Evolutionary conservation across 2,888 invertebrate species (phyloP), one percentile per base, ranked within the genome.

Genomic region (Cerastis leucographa): DNA sequence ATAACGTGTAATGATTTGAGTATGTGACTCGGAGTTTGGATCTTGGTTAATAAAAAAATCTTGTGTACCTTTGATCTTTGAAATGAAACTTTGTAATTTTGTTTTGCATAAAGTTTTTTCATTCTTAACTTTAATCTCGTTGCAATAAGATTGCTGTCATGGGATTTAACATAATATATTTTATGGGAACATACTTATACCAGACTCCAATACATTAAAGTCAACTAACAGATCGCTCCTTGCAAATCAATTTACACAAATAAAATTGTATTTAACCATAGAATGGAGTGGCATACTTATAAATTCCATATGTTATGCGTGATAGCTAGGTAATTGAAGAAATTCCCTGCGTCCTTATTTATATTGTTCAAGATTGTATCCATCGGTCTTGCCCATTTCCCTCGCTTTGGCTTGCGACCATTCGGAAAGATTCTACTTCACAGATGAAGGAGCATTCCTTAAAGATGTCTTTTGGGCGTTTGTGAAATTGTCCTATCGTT

Each of bases 401-500:
- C 66, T 83, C 72, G 71, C 87, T 88, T 89, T 82, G 80, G 77
- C 65, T 78, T 84, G 71, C 87, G 80, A 77, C 81, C 88, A 83
- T 14, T 74, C 59, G 85, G 84, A 87, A 89, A 89, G 68, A 86
- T 87, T 86, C 81, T 84, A 56, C 84, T 87, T 88, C 79, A 81
- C 87, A 88, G 87, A 80, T 85, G 87, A 84, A 77, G 77, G 76
- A 83, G 64, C 71, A 75, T 79, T 78, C 54, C 76, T 78, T 79
- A 78, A 80, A 84, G 81, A 85, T 68, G 42, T 80, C 54, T 79
- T 85, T 65, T 72, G 81, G 78, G 70, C 61, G 74, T 82, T 79
- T 76, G 65, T 66, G 65, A 76, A 71, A 81, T 81, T 80, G 71
- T 80, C 70, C 59, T 71, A 35, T 65, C 61, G 68, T 78, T 66